These are phyloP conservation scores for Loripinus fragilis DNA, from an alignment of 2,888 invertebrate species.

Conservation along the genomic window DNA sequence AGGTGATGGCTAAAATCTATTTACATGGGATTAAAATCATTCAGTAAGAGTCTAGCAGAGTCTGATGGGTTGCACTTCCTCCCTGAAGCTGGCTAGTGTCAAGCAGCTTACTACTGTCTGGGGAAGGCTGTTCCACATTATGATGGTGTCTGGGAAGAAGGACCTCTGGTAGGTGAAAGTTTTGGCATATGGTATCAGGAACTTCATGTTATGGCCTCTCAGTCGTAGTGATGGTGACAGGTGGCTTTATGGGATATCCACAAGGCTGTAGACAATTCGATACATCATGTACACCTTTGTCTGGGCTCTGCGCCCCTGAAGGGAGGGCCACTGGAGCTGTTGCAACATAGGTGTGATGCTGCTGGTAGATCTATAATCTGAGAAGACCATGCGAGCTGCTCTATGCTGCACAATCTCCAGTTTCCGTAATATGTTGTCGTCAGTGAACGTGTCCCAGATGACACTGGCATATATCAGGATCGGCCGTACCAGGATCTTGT, in stretches of 20 bases:
- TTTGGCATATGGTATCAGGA: constrained; percentile 28
- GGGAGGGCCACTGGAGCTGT: constrained; percentile 21
- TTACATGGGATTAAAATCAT: constrained; percentile 6
- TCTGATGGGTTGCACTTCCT: constrained; percentile 15
- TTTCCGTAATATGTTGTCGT: constrained; percentile 15
- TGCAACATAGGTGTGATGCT: constrained; percentile 27
- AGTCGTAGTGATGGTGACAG: constrained; percentile 18
- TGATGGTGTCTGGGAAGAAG: constrained; percentile 34
- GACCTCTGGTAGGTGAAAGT: constrained; percentile 16
- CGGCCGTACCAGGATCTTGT: constrained; percentile 14
- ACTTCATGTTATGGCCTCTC: constrained; percentile 21
- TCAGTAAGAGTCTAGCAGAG: not conserved
- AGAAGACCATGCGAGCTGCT: constrained; percentile 15
- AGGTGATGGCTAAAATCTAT: too few relatives aligned
- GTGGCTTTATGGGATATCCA: constrained; percentile 4
- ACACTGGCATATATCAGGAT: constrained; percentile 19
- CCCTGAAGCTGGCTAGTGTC: constrained; percentile 26
- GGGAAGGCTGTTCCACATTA: constrained; percentile 4
- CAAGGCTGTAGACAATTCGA: constrained; percentile 10
- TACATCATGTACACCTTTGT: constrained; percentile 25
- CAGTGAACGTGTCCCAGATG: constrained; percentile 28
- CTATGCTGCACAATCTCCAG: constrained; percentile 25
- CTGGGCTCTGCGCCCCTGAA: constrained; percentile 33
- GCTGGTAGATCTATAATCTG: constrained; percentile 28
- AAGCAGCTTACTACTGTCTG: constrained; percentile 28